Conservation (phyloP, 2,113 vertebrate species). For the Rousettus leschenaultii region DNA sequence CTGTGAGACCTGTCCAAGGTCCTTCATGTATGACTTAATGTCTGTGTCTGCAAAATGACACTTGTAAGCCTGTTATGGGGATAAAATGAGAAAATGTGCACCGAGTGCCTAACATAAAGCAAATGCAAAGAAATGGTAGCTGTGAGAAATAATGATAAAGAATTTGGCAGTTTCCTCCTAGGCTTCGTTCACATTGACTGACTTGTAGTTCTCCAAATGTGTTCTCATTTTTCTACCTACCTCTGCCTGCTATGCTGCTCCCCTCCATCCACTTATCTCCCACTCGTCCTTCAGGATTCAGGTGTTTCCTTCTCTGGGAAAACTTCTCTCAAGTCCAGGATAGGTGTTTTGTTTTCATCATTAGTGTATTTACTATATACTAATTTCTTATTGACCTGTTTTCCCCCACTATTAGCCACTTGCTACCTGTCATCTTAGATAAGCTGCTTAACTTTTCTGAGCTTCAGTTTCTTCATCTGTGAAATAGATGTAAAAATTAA, state of each 20-base stretch:
- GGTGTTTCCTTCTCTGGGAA: background rate
- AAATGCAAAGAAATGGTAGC: background rate
- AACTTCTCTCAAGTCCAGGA: background rate
- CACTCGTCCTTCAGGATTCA: background rate
- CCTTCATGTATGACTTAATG: background rate
- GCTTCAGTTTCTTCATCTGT: background rate
- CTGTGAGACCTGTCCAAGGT: background rate
- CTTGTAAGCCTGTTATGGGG: background rate
- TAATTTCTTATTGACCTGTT: background rate
- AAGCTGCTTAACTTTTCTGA: background rate
- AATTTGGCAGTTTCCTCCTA: background rate
- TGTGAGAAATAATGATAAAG: background rate
- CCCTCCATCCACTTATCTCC: background rate
- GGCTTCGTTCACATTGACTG: background rate
- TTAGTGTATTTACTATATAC: background rate
- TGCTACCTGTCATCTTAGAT: background rate
- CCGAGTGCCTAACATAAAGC: background rate
- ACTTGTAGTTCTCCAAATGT: background rate
- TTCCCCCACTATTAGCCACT: background rate
- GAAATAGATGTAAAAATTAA: background rate
- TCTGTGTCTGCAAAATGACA: background rate
- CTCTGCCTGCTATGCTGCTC: background rate
- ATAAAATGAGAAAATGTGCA: background rate
- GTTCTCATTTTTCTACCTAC: background rate
- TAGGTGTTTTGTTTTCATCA: background rate